Percentiles rank a stretch among this genome's conserved stretches.
phyloP scores from a whole-genome alignment of 2,888 invertebrate species.

The Caenorhabditis angaria region DNA sequence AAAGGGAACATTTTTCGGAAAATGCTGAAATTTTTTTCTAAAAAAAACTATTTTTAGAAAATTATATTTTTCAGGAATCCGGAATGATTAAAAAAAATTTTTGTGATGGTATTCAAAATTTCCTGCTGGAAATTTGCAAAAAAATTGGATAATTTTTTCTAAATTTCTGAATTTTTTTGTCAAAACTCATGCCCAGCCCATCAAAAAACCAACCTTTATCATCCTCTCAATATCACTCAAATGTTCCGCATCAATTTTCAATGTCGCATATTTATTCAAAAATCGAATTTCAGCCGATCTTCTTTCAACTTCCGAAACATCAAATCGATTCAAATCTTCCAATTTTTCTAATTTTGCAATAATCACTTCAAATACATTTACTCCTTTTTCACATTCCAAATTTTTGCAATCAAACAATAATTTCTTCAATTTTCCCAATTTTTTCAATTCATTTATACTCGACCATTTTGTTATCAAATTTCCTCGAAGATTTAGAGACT shows the following conservation, averaged over 20 bases:
- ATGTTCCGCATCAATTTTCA: slow-evolving; percentile 29
- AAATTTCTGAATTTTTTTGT: background rate
- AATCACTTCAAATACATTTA: slow-evolving; percentile 49
- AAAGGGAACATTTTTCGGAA: no score
- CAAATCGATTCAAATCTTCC: slow-evolving; percentile 56
- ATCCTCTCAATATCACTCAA: slow-evolving; percentile 46
- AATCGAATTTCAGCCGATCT: slow-evolving; percentile 57
- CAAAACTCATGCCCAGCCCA: background rate
- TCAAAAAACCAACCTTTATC: background rate
- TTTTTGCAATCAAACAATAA: slow-evolving; percentile 45
- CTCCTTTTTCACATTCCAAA: slow-evolving; percentile 42
- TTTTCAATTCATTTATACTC: slow-evolving; percentile 40
- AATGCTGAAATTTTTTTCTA: no score
- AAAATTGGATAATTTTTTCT: no score
- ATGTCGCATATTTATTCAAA: slow-evolving; percentile 50
- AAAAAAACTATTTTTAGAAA: no score
- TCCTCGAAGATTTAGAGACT: slow-evolving; percentile 39
- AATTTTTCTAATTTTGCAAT: slow-evolving; percentile 55
- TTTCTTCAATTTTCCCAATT: slow-evolving; percentile 29
- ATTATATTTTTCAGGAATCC: no score
- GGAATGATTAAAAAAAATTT: no score
- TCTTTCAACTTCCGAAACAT: slow-evolving; percentile 52
- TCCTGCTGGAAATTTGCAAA: no score
- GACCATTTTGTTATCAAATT: slow-evolving; percentile 44
- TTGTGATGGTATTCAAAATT: no score